Base-by-base conservation (phyloP, 2,113 vertebrate genomes). In the Gadus macrocephalus region DNA sequence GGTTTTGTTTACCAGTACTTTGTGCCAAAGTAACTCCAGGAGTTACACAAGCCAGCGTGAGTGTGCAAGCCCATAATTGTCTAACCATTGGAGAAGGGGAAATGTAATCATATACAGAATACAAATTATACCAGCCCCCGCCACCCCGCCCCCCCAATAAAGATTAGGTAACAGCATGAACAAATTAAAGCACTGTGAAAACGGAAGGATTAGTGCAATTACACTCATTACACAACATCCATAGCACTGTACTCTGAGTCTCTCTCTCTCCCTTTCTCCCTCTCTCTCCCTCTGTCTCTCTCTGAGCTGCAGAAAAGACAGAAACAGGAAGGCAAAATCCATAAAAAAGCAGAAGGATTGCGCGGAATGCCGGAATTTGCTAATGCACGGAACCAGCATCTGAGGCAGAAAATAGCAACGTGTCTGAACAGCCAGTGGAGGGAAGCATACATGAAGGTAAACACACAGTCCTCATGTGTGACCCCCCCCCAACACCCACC, bases 371-470 rank as follows among this genome's bases (percentile, higher is more conserved):
- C 77, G 81, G 86, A 89, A 85, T 89, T 80, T 79, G 79, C 80
- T 81, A 85, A 89, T 82, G 82, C 84, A 77, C 70, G 84, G 76
- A 86, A 89, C 79, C 80, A 82, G 72, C 42, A 86, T 77, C 53
- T 64, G 64, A 79, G 67, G 74, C 62, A 78, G 80, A 86, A 88
- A 84, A 85, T 67, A 49, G 71, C 66, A 76, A 87, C 91, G 73
- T 91, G 92, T 90, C 90, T 88, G 84, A 90, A 89, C 92, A 91
- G 81, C 25, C 81, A 76, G 77, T 71, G 69, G 27, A 69, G 78
- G 84, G 77, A 87, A 85, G 77, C 75, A 63, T 59, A 66, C 72
- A 75, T 72, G 71, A 67, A 60, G 76, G 62, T 80, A 74, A 77
- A 80, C 78, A 86, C 73, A 78, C 64, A 68, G 71, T 80, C 64